Percentiles rank a stretch among this genome's conserved stretches.
These are phyloP conservation scores for Xenotilapia flavipinnis DNA, from an alignment of 2,113 vertebrate species.

Conservation along the genomic window DNA sequence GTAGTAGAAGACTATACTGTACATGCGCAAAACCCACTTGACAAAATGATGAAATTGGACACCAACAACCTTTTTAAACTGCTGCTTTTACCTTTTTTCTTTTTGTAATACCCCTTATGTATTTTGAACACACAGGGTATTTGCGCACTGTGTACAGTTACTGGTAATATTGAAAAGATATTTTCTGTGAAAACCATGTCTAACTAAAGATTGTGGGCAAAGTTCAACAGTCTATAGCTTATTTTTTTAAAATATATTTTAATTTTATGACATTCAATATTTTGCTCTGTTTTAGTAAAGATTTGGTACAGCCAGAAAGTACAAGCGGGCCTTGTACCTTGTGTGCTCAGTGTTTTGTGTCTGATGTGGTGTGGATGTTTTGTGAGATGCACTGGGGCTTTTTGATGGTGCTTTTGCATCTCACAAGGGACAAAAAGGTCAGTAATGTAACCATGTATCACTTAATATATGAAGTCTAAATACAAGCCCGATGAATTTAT, in stretches of 20 bases:
- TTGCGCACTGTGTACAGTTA: constrained; percentile 66
- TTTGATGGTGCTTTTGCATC: constrained; percentile 50
- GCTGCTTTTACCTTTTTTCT: constrained; percentile 51
- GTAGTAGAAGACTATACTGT: constrained; percentile 2
- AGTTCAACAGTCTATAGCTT: constrained; percentile 48
- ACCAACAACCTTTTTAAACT: constrained; percentile 23
- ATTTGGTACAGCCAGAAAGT: constrained; percentile 57
- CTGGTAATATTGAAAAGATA: constrained; percentile 58
- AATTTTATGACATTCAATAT: constrained; percentile 40
- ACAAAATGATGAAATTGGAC: constrained; percentile 27
- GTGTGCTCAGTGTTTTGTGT: constrained; percentile 67
- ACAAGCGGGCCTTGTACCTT: constrained; percentile 70
- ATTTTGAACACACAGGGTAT: constrained; percentile 60
- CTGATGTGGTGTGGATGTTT: constrained; percentile 38
- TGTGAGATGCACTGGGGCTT: constrained; percentile 43
- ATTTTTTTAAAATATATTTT: constrained; percentile 41
- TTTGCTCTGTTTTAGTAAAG: constrained; percentile 49
- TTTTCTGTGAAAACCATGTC: constrained; percentile 3
- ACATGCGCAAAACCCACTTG: constrained; percentile 33
- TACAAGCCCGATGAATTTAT: constrained; percentile 26
- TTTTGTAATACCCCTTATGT: constrained; percentile 28
- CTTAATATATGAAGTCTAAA: constrained; percentile 63
- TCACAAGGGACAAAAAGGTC: constrained; percentile 66
- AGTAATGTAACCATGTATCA: constrained; percentile 56
- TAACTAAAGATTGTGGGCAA: constrained; percentile 33